Percentiles rank a stretch among this genome's conserved stretches.
Conservation (phyloP, 1,140 invertebrate species). For the Camponotus floridanus region DNA sequence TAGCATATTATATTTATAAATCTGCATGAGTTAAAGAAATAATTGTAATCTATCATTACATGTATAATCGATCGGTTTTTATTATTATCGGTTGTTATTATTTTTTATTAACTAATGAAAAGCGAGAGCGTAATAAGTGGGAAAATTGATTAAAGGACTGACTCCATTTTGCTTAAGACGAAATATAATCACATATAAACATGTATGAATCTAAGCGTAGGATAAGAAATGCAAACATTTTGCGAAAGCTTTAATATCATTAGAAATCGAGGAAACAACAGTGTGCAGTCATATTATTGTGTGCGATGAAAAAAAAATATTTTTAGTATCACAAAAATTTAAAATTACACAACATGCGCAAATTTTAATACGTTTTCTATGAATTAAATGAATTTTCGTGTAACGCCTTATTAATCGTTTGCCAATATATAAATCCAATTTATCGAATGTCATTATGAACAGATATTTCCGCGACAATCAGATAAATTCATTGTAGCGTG, state of each 20-base stretch:
- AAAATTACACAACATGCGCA: neutral
- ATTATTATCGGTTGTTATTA: too few relatives aligned
- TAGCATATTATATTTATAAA: conserved; percentile 1
- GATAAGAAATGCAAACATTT: neutral
- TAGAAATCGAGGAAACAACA: neutral
- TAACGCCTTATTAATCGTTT: neutral
- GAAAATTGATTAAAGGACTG: conserved; percentile 17
- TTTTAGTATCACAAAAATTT: neutral
- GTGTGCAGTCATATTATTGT: neutral
- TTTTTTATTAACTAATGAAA: conserved; percentile 20
- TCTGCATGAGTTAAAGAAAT: neutral
- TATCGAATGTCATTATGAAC: neutral
- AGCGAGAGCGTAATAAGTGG: neutral
- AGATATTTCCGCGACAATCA: neutral
- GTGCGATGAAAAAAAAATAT: neutral
- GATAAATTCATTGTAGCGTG: neutral
- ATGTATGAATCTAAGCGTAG: neutral
- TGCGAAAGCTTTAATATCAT: neutral
- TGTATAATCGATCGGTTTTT: neutral
- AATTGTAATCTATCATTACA: neutral
- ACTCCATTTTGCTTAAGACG: neutral
- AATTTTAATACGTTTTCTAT: neutral
- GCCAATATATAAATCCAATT: neutral
- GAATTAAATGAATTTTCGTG: neutral
- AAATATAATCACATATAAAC: neutral